Base-by-base conservation (phyloP, 2,797 vertebrate genomes). In the Hylomyscus alleni region DNA sequence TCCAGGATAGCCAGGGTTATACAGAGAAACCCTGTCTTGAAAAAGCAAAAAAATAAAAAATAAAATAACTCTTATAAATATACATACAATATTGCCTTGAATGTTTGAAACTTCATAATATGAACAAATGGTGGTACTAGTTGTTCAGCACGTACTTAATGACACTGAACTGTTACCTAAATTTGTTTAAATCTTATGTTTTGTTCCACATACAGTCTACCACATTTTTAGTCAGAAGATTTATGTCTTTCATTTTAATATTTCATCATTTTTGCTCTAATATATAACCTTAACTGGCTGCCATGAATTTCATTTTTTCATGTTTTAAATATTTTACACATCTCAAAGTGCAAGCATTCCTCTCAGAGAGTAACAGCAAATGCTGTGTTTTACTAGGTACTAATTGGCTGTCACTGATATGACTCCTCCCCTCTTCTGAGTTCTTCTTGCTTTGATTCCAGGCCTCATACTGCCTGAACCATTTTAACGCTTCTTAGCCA, bases 171-270 rank as follows among this genome's bases (percentile, higher is more conserved):
- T 78, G 10, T 58, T 67, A 89, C 52, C 15, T 77, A 85, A 82
- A 87, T 69, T 50, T n/a, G 20, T 50, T 88, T 88, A 92, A 89
- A 95, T 26, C 56, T 15, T 73, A 90, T 72, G 65, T 72, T 94
- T 77, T 90, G 44, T 84, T 62, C 62, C 37, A 92, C 26, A 34
- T 44, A 60, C 50, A 78, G 34, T 75, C 50, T 67, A 83, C 12
- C 34, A 95, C 13, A 91, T 50, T 77, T 31, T 98, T 98, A 97
- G 95, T 97, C 97, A 97, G 97, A 98, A 98, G 98, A 98, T 98
- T 98, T 98, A 98, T 98, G 98, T 98, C 98, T 98, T 98, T 98
- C 97, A 98, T 98, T 98, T 98, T 98, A 99, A 98, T 98, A 98
- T 98, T 98, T 99, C 98, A 98, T 98, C 98, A 98, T 97, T 98